Percentiles rank a stretch among this genome's conserved stretches.
These are phyloP conservation scores for Psylliodes chrysocephalus DNA, from an alignment of 2,888 invertebrate species.

Conservation along the genomic window DNA sequence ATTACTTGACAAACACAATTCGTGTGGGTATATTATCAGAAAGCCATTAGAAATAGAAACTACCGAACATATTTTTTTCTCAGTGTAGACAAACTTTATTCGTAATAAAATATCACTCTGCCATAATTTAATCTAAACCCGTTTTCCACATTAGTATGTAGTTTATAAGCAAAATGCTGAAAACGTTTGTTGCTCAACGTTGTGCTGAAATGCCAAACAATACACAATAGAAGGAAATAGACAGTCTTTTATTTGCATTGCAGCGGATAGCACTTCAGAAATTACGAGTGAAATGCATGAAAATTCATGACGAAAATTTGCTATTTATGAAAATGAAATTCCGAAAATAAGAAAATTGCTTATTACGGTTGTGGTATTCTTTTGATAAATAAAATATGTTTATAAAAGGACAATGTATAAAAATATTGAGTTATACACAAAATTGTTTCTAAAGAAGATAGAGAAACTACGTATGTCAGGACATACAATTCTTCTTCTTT, in stretches of 20 bases:
- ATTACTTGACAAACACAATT: no score
- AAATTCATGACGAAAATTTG: neutral
- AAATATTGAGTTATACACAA: no score
- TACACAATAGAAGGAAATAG: slow-evolving; percentile 1
- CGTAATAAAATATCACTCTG: neutral
- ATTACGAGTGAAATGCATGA: slow-evolving; percentile 4
- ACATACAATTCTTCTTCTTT: no score
- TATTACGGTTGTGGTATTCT: no score
- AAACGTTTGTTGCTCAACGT: neutral
- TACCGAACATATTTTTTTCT: no score
- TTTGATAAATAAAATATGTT: no score
- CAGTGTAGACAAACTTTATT: no score
- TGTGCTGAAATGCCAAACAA: neutral
- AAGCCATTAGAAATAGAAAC: no score
- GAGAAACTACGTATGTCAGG: no score
- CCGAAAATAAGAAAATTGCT: neutral
- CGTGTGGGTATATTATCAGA: no score
- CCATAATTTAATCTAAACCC: neutral
- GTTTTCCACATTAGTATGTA: neutral
- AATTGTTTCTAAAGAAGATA: no score
- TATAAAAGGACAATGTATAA: no score
- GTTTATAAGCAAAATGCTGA: neutral
- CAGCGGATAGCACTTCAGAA: slow-evolving; percentile 2
- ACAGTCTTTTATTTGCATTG: slow-evolving; percentile 1
- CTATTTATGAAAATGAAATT: neutral